Conservation (phyloP, 1,140 invertebrate species). For the Harlomillsia oculata region DNA sequence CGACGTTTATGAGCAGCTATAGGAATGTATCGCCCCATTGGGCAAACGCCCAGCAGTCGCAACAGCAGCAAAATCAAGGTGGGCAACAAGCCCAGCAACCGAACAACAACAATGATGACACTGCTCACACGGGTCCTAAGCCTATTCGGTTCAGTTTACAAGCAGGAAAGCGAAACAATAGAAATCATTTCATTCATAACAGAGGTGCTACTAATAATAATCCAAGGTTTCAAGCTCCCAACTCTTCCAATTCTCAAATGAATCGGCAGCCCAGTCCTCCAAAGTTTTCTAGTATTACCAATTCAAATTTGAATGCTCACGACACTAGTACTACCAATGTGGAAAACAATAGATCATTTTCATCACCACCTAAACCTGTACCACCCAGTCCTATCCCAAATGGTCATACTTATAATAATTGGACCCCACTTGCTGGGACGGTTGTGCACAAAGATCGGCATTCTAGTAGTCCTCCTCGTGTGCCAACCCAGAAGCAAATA, state of each 20-base stretch:
- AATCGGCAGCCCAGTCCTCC: not conserved
- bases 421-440: not conserved
- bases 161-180: conserved; percentile 4
- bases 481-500: conserved; percentile 2
- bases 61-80: conserved; percentile 1
- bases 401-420: not conserved
- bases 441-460: not conserved
- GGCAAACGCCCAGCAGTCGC: not conserved
- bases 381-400: not conserved
- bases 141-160: conserved; percentile 5
- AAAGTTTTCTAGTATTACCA: not conserved
- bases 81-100: not conserved
- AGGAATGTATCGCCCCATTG: not conserved
- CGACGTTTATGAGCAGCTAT: not conserved
- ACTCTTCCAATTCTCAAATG: not conserved
- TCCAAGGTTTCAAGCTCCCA: not conserved
- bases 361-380: not conserved
- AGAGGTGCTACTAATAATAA: not conserved
- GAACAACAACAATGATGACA: not conserved
- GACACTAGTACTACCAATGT: not conserved
- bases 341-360: not conserved
- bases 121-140: not conserved
- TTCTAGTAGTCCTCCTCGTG: not conserved
- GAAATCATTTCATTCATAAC: conserved; percentile 1
- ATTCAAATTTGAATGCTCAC: not conserved